Percentiles rank a stretch among this genome's conserved stretches.
phyloP scores from a whole-genome alignment of 92 coral and sea anemone species.

The Palythoa grandis region DNA sequence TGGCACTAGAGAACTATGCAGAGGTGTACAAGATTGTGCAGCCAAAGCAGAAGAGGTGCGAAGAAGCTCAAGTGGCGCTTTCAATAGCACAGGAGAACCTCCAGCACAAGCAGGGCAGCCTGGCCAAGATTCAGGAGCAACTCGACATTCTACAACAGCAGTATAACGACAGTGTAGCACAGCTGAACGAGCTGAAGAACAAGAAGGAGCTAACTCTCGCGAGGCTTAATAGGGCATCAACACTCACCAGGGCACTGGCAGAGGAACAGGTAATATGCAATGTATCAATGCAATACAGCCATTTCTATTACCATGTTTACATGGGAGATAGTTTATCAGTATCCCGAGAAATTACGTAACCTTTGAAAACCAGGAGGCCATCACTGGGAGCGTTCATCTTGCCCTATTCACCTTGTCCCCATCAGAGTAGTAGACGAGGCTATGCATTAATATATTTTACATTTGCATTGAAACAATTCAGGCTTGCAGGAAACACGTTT shows the following conservation, averaged over 20 bases:
- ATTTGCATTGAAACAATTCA: too few relatives aligned
- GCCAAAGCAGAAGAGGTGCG: constrained; percentile 94
- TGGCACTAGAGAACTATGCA: constrained; percentile 93
- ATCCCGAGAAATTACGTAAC: too few relatives aligned
- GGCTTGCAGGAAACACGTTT: too few relatives aligned
- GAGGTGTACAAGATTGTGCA: constrained; percentile 95
- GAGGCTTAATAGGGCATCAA: constrained; percentile 88
- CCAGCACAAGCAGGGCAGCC: constrained; percentile 82
- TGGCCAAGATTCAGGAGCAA: constrained; percentile 88
- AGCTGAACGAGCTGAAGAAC: constrained; percentile 77
- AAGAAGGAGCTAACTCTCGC: constrained; percentile 86
- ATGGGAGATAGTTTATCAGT: too few relatives aligned
- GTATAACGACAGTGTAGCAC: constrained; percentile 87
- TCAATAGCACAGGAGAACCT: constrained; percentile 82
- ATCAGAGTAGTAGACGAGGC: too few relatives aligned
- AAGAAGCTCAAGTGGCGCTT: constrained; percentile 61
- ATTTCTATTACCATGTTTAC: too few relatives aligned
- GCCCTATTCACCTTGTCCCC: too few relatives aligned
- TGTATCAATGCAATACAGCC: too few relatives aligned
- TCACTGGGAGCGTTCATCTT: too few relatives aligned
- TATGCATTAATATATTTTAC: too few relatives aligned
- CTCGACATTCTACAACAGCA: constrained; percentile 82
- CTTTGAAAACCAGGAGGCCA: too few relatives aligned
- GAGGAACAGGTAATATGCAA: constrained; percentile 78
- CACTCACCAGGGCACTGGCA: constrained; percentile 82